Base-by-base conservation (phyloP, 2,797 vertebrate genomes). In the Benthosema pterotum region DNA sequence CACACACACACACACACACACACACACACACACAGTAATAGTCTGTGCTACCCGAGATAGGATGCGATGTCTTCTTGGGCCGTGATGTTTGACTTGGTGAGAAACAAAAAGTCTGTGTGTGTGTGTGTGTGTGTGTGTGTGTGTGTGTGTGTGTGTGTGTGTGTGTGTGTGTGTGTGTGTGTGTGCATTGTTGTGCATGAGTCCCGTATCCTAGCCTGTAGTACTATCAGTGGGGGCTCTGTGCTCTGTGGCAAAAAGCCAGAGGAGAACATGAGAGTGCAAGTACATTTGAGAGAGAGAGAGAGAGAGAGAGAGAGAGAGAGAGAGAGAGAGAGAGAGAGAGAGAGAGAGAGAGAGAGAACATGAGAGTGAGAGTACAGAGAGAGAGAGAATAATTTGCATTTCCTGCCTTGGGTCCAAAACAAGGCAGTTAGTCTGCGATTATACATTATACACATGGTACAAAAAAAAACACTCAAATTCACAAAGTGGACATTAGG, bases 11-110 rank as follows among this genome's bases (percentile, higher is more conserved):
- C 49, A 51, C 17, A 12, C 18, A 22, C 49, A 51, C 49, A 51
- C 16, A 51, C 16, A 51, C 16, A 19, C 49, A 18, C 16, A 18
- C 49, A 7, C 45, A 63, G 81, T 77, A 0, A 8, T 82, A 22
- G 71, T 59, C 72, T 76, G 70, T 28, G 70, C 42, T 68, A 1
- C 45, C 47, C 28, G 14, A 32, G 57, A 79, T 75, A 74, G 58
- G 57, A 42, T 22, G 16, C 54, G 38, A 56, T 43, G 38, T 57
- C 54, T 17, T 43, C 54, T 16, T 28, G 19, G 53, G 7, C 32
- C n/a, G 15, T 38, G n/a, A 42, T 57, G 16, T 38, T n/a, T 38
- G 32, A 38, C 32, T 9, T 38, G 11, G 9, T 2, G 32, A 11
- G 32, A 32, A 7, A 32, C 8, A 38, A 38, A 38, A 11, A 13